A percentile compares a stretch with the other conserved stretches of the same genome.
Evolutionary conservation across 1,140 invertebrate species (phyloP).

Genomic region (Zaprionus africanus): DNA sequence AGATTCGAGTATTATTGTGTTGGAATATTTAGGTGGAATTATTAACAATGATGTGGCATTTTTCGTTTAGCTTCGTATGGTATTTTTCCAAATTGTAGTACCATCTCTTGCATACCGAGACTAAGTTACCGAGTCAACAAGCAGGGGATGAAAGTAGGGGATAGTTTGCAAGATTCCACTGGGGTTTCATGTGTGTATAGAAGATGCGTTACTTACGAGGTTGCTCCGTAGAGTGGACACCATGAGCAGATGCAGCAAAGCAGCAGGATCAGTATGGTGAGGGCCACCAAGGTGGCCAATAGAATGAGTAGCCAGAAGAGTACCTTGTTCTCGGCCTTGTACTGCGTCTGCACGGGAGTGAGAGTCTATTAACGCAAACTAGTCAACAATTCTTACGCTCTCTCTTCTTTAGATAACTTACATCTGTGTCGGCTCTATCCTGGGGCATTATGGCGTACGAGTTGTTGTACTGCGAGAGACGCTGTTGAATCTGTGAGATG

Average conservation of each 20-base stretch:
- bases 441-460: conserved; percentile 82
- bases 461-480: conserved; percentile 86
- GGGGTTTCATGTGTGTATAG: background rate
- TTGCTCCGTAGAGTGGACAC: conserved; percentile 91
- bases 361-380: conserved; percentile 62
- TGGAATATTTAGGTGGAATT: conserved; percentile 19
- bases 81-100: conserved; percentile 9
- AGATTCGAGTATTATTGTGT: conserved; percentile 3
- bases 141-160: conserved; percentile 25
- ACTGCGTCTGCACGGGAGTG: conserved; percentile 87
- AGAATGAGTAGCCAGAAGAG: conserved; percentile 91
- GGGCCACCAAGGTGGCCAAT: conserved; percentile 88
- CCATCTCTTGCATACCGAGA: conserved; percentile 20
- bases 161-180: conserved; percentile 10
- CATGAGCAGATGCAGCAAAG: conserved; percentile 92
- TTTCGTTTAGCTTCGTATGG: conserved; percentile 24
- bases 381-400: conserved; percentile 10
- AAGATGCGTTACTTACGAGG: conserved; percentile 85
- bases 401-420: conserved; percentile 49
- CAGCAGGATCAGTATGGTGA: conserved; percentile 89
- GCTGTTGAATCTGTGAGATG: conserved; percentile 88
- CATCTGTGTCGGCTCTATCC: conserved; percentile 67
- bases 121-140: conserved; percentile 57
- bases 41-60: conserved; percentile 23
- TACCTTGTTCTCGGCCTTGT: conserved; percentile 89